phyloP scores from a whole-genome alignment of 2,888 invertebrate species.

The Himalopsyche anomala region DNA sequence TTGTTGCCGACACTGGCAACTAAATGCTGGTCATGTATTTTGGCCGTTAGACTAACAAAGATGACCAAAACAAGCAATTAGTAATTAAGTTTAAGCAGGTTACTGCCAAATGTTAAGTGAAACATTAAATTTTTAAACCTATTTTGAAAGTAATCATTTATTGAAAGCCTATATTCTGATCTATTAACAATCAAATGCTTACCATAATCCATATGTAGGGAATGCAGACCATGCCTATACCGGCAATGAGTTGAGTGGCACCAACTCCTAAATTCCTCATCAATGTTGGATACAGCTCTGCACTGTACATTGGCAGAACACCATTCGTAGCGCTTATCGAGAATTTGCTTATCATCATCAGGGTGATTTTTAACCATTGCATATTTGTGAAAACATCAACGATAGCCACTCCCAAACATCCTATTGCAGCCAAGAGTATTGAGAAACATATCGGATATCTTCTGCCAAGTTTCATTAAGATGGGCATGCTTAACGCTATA shows the following conservation, averaged over 20 bases:
- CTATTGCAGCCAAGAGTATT: slow-evolving; percentile 82
- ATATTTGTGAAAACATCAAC: slow-evolving; percentile 75
- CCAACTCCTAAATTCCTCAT: slow-evolving; percentile 84
- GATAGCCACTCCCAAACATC: slow-evolving; percentile 81
- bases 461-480: slow-evolving; percentile 85
- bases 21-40: too few relatives aligned
- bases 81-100: too few relatives aligned
- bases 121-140: too few relatives aligned
- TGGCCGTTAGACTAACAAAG: too few relatives aligned
- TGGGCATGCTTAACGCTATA: slow-evolving; percentile 84
- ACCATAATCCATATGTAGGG: slow-evolving; percentile 88
- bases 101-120: too few relatives aligned
- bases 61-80: too few relatives aligned
- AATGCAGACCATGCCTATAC: slow-evolving; percentile 85
- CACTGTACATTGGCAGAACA: slow-evolving; percentile 86
- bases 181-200: slow-evolving; percentile 68
- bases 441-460: slow-evolving; percentile 84
- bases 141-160: too few relatives aligned
- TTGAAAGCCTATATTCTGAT: too few relatives aligned
- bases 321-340: slow-evolving; percentile 87
- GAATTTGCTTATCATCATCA: slow-evolving; percentile 88
- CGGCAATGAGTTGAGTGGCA: slow-evolving; percentile 86
- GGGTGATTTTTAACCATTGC: slow-evolving; percentile 83
- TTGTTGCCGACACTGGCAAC: too few relatives aligned
- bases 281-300: slow-evolving; percentile 84